Evolutionary conservation across 2,797 vertebrate genomes (phyloP).

Genomic region (Rhynchonycteris naso): DNA sequence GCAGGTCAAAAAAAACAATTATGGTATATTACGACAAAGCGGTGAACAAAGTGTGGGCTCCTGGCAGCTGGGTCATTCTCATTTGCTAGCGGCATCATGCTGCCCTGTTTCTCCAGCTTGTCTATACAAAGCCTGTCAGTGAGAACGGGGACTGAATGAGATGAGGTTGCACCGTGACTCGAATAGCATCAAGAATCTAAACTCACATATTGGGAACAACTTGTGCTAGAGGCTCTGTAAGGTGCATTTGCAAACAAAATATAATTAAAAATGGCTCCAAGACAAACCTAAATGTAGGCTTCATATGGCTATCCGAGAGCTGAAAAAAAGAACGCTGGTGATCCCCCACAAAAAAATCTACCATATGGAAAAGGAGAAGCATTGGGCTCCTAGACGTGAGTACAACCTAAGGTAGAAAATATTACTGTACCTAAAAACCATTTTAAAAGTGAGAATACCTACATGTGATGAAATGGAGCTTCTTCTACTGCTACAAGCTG

Average conservation of each 20-base stretch:
- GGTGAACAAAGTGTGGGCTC: not conserved
- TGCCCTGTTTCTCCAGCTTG: not conserved
- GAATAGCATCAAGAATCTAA: constrained; percentile 37
- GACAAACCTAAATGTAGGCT: not conserved
- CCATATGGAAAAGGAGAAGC: not conserved
- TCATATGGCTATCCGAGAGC: not conserved
- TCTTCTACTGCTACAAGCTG: constrained; percentile 96
- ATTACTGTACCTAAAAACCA: not conserved
- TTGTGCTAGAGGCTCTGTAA: not conserved
- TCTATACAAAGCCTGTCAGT: not conserved
- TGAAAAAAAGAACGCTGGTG: not conserved
- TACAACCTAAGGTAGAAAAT: not conserved
- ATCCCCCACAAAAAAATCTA: not conserved
- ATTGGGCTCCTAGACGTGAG: not conserved
- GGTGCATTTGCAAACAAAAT: not conserved
- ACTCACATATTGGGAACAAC: not conserved
- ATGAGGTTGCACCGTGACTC: not conserved
- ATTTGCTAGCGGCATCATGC: not conserved
- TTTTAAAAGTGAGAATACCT: constrained; percentile 73
- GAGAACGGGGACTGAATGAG: not conserved
- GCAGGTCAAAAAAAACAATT: not conserved
- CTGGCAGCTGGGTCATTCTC: not conserved
- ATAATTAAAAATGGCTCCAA: constrained; percentile 4
- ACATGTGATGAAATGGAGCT: constrained; percentile 99
- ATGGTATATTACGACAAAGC: not conserved